These are phyloP conservation scores for Loris lydekkerianus DNA, from an alignment of 2,797 vertebrate species.

Conservation along the genomic window DNA sequence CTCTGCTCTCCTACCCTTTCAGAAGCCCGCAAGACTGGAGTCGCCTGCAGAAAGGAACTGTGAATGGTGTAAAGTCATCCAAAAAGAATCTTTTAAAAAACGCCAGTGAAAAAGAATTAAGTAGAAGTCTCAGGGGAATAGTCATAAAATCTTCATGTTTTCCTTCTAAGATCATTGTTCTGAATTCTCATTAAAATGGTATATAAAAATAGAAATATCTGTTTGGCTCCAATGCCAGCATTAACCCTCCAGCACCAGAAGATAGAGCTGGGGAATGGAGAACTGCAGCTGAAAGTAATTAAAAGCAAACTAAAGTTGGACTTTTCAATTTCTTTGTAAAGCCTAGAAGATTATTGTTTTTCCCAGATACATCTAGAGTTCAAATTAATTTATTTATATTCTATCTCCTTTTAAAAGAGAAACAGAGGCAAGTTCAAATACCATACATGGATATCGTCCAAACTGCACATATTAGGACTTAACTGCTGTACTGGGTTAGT, in stretches of 20 bases:
- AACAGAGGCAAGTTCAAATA: neutral
- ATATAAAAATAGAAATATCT: conserved; percentile 63
- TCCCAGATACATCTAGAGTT: conserved; percentile 9
- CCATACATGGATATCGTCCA: neutral
- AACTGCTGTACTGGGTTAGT: neutral
- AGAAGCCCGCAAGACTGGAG: too few species aligned
- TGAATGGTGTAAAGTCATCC: neutral
- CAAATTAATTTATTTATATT: conserved; percentile 63
- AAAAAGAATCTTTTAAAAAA: neutral
- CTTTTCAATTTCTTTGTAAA: conserved; percentile 64
- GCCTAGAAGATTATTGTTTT: neutral
- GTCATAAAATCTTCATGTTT: conserved; percentile 63
- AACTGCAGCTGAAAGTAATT: neutral
- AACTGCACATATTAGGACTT: neutral
- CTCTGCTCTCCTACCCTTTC: neutral
- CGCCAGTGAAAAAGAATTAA: conserved; percentile 34
- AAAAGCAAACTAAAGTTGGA: conserved; percentile 19
- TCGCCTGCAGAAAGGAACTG: neutral
- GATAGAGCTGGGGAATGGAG: neutral
- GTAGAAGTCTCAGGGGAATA: conserved; percentile 15
- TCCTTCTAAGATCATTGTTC: conserved; percentile 63
- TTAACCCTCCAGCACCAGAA: conserved; percentile 11
- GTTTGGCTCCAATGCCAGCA: neutral
- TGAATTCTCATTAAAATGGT: conserved; percentile 56
- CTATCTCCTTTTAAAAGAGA: conserved; percentile 57